Conservation (phyloP, 2,888 invertebrate species). For the Gnatocerus cornutus region DNA sequence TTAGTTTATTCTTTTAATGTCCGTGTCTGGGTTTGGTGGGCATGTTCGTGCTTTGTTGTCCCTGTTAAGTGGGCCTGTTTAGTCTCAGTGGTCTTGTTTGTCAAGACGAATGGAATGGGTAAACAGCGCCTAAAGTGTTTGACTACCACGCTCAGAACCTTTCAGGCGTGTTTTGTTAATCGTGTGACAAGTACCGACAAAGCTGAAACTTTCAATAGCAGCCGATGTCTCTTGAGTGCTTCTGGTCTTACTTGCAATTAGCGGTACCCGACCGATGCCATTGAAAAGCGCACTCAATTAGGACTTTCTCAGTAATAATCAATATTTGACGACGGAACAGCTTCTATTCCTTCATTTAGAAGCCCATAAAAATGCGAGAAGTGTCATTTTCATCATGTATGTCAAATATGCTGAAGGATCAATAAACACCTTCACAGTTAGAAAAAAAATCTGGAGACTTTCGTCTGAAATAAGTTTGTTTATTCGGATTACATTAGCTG, state of each 20-base stretch:
- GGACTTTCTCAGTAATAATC: conserved; percentile 18
- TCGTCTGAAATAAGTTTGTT: too few species aligned
- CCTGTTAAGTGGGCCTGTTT: conserved; percentile 35
- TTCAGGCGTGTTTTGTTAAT: conserved; percentile 47
- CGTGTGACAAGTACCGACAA: conserved; percentile 47
- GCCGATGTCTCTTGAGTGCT: conserved; percentile 40
- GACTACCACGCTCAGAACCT: conserved; percentile 44
- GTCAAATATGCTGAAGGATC: neutral
- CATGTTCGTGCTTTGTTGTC: conserved; percentile 34
- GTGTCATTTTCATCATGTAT: conserved; percentile 1
- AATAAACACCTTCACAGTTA: too few species aligned
- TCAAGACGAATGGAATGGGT: conserved; percentile 45
- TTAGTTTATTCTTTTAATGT: conserved; percentile 30
- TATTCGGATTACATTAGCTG: neutral
- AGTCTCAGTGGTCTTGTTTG: conserved; percentile 43
- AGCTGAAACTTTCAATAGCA: conserved; percentile 46
- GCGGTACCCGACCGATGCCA: conserved; percentile 33
- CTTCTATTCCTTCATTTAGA: conserved; percentile 10
- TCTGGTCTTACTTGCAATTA: conserved; percentile 50
- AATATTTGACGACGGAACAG: conserved; percentile 29
- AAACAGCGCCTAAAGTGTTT: conserved; percentile 49
- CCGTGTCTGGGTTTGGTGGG: conserved; percentile 7
- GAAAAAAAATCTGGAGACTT: too few species aligned
- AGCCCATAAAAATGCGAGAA: conserved; percentile 4
- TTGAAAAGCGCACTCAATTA: conserved; percentile 35